Conservation (phyloP, 2,797 vertebrate genomes). For the Falco rusticolus region DNA sequence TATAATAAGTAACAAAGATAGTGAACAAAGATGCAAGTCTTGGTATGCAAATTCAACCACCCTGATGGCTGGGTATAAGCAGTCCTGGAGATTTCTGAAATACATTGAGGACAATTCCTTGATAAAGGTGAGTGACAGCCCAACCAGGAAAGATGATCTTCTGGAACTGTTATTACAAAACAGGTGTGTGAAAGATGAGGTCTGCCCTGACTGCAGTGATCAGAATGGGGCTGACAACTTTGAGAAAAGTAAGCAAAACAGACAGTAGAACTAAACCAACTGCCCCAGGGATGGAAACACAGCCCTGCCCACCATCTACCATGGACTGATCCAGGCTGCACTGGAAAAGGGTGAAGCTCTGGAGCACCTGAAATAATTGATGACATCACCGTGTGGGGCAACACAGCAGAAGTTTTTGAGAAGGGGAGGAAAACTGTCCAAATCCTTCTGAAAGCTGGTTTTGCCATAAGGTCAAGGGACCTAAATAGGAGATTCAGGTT, state of each 20-base stretch:
- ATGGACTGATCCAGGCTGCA: too few species aligned
- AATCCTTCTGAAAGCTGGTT: too few species aligned
- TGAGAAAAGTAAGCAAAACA: neutral
- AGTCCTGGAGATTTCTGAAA: neutral
- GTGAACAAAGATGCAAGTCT: neutral
- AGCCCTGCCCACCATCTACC: too few species aligned
- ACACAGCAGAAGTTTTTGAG: too few species aligned
- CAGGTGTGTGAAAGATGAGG: neutral
- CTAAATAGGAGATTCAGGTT: too few species aligned
- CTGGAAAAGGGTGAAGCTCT: too few species aligned
- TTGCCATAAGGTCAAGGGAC: too few species aligned
- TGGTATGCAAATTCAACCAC: neutral
- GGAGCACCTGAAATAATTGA: too few species aligned
- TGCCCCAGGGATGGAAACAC: too few species aligned
- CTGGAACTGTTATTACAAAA: neutral
- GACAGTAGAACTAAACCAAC: neutral
- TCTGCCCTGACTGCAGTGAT: neutral
- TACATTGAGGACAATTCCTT: neutral
- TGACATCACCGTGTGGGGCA: too few species aligned
- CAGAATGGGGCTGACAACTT: neutral
- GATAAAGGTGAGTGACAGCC: neutral
- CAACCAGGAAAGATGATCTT: neutral
- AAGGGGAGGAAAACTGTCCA: too few species aligned
- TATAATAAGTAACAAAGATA: neutral
- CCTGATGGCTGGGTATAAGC: neutral